A percentile compares a stretch with the other conserved stretches of the same genome.
Evolutionary conservation across 2,797 vertebrate genomes (phyloP).

Genomic region (Scyliorhinus canicula): DNA sequence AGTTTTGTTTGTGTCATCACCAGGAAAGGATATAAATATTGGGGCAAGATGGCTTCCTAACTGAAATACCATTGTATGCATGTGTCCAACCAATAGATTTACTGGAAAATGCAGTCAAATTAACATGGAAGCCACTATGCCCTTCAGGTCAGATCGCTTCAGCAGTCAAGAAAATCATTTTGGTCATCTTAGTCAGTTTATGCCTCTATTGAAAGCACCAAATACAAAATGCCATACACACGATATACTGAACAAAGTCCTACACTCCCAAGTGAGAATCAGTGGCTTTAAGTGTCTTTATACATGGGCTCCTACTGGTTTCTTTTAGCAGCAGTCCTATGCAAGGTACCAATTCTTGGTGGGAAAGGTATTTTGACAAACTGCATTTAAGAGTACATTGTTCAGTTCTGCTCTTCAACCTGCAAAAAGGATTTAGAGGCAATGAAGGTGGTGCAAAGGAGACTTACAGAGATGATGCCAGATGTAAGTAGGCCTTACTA

Average conservation of each 20-base stretch:
- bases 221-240: not conserved
- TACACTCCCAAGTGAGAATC: not conserved
- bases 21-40: not conserved
- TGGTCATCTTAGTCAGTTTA: not conserved
- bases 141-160: not conserved
- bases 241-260: not conserved
- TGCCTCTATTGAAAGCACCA: not conserved
- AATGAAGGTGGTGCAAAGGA: too few relatives aligned
- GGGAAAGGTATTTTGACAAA: not conserved
- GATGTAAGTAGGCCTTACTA: too few relatives aligned
- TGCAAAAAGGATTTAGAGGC: too few relatives aligned
- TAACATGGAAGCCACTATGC: not conserved
- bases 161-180: not conserved
- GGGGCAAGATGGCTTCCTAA: not conserved
- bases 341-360: not conserved
- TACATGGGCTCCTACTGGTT: not conserved
- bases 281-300: not conserved
- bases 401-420: too few relatives aligned
- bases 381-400: too few relatives aligned
- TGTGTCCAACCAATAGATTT: not conserved
- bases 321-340: not conserved
- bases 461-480: too few relatives aligned
- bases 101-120: not conserved
- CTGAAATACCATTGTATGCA: not conserved
- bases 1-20: not conserved